Percentiles rank a stretch among this genome's conserved stretches.
Conservation (phyloP, 2,113 vertebrate genomes). For the Malurus alboscapulatus region DNA sequence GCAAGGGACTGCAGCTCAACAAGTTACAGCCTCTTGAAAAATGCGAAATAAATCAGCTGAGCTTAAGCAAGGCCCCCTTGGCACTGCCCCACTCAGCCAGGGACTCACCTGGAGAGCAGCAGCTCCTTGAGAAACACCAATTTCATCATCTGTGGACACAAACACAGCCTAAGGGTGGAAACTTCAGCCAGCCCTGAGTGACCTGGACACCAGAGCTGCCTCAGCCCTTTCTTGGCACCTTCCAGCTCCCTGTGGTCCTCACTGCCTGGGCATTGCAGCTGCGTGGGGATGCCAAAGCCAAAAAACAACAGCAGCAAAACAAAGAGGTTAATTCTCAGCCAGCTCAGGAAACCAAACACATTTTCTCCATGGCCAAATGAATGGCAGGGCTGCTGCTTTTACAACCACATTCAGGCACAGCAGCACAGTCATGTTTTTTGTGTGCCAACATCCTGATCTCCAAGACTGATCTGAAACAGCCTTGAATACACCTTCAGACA, state of each 20-base stretch:
- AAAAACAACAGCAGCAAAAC: background rate
- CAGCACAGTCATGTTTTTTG: background rate
- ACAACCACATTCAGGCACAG: background rate
- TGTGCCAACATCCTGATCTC: accelerated
- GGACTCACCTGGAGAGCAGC: background rate
- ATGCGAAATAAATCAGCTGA: background rate
- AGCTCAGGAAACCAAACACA: background rate
- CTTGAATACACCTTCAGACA: background rate
- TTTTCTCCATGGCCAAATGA: background rate
- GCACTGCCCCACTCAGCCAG: background rate
- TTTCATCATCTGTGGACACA: background rate
- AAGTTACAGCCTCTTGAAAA: background rate
- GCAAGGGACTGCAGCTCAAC: background rate
- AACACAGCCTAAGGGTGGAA: background rate
- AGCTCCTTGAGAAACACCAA: background rate
- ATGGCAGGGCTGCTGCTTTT: background rate
- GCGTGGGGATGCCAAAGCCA: background rate
- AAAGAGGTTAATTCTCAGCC: background rate
- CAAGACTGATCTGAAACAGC: background rate
- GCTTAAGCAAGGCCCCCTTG: background rate
- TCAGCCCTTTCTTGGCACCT: background rate
- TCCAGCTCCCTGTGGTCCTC: background rate
- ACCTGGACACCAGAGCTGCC: too few relatives aligned
- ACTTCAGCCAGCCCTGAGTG: background rate
- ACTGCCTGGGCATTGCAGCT: background rate